A percentile compares a stretch with the other conserved stretches of the same genome.
phyloP scores from a whole-genome alignment of 2,888 invertebrate genomes.

The Oscheius sp. region DNA sequence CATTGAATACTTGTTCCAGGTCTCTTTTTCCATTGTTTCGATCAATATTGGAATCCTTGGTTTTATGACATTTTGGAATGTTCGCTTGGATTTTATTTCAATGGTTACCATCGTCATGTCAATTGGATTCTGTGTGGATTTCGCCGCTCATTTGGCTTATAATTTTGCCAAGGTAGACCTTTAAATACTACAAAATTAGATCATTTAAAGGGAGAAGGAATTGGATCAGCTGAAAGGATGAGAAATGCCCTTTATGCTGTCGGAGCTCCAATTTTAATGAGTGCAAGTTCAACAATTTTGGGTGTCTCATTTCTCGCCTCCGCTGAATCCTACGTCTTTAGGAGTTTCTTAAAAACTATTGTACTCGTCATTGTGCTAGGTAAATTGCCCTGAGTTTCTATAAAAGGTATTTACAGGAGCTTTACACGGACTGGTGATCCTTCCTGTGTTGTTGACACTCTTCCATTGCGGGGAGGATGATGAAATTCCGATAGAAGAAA shows the following conservation, averaged over 20 bases:
- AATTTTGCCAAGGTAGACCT: constrained; percentile 68
- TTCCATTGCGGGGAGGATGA: constrained; percentile 60
- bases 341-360: constrained; percentile 81
- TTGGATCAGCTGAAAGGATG: constrained; percentile 80
- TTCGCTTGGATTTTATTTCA: constrained; percentile 85
- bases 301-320: constrained; percentile 86
- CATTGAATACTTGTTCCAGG: constrained; percentile 39
- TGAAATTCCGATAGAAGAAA: constrained; percentile 31
- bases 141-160: constrained; percentile 93
- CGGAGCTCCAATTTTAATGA: constrained; percentile 90
- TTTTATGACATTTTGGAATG: constrained; percentile 94
- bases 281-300: constrained; percentile 88
- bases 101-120: constrained; percentile 98
- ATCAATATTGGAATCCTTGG: constrained; percentile 93
- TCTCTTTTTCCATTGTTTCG: constrained; percentile 89
- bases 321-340: constrained; percentile 84
- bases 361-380: constrained; percentile 91
- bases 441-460: constrained; percentile 79
- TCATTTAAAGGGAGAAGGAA: constrained; percentile 54
- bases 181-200: not conserved
- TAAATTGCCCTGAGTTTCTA: not conserved
- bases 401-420: constrained; percentile 77
- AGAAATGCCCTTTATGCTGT: constrained; percentile 88
- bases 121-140: constrained; percentile 92
- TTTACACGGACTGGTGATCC: constrained; percentile 89